Percentiles rank a stretch among this genome's conserved stretches.
Evolutionary conservation across 2,797 vertebrate genomes (phyloP).

Genomic region (Silurus aristotelis): DNA sequence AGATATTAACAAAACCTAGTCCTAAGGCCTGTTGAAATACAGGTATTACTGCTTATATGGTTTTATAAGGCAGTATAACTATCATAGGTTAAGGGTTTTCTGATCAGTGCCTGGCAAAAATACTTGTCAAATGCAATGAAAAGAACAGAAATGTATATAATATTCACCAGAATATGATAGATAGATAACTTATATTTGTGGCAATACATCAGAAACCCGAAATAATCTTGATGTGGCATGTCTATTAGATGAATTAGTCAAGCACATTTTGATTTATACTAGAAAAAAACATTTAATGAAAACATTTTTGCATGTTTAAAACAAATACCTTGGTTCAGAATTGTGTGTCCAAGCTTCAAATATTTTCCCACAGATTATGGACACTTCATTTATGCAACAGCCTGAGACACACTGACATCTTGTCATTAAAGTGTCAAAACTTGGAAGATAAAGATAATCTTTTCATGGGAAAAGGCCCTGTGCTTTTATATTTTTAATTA

Average conservation of each 20-base stretch:
- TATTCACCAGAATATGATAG: not conserved
- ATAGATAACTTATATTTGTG: not conserved
- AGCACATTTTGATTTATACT: not conserved
- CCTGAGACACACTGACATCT: slow-evolving; percentile 36
- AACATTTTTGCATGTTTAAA: not conserved
- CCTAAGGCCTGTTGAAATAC: not conserved
- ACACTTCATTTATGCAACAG: slow-evolving; percentile 30
- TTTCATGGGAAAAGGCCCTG: slow-evolving; percentile 23
- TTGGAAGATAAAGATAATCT: slow-evolving; percentile 35
- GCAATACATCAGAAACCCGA: not conserved
- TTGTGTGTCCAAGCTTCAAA: not conserved
- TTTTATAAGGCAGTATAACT: not conserved
- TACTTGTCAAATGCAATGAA: not conserved
- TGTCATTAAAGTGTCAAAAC: slow-evolving; percentile 52
- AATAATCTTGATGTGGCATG: not conserved
- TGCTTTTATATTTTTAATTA: slow-evolving; percentile 32
- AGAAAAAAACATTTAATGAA: not conserved
- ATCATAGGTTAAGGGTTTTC: too few relatives aligned
- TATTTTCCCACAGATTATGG: not conserved
- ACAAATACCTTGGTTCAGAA: not conserved
- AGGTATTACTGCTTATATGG: not conserved
- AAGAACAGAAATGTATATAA: not conserved
- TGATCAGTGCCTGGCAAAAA: not conserved
- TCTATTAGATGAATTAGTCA: not conserved
- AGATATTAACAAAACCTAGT: not conserved